Evolutionary conservation across 2,888 invertebrate genomes (phyloP).

Genomic region (Stegophylla sp.): DNA sequence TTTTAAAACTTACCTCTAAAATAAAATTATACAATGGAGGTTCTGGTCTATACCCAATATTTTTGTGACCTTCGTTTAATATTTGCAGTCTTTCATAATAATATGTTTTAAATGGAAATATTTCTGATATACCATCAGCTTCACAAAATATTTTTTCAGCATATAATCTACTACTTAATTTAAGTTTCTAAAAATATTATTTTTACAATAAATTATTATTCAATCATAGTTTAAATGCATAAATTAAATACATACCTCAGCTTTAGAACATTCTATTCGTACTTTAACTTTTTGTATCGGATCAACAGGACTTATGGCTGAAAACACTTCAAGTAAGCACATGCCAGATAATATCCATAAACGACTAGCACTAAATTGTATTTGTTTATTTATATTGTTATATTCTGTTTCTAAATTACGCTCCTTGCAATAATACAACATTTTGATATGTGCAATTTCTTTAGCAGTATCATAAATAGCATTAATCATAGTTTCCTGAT

Average conservation of each 20-base stretch:
- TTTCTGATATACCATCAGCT: conserved; percentile 13
- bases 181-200: conserved; percentile 23
- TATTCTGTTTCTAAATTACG: background rate
- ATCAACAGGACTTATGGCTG: conserved; percentile 23
- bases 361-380: conserved; percentile 28
- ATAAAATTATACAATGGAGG: conserved; percentile 38
- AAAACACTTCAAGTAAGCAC: conserved; percentile 45
- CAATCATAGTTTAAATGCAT: background rate
- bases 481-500: conserved; percentile 6
- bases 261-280: conserved; percentile 5
- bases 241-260: conserved; percentile 14
- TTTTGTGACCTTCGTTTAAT: background rate
- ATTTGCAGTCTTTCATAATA: conserved; percentile 1
- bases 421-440: background rate
- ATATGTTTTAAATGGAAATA: conserved; percentile 36
- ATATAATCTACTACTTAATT: conserved; percentile 26
- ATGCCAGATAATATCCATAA: conserved; percentile 49
- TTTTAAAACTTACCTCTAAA: conserved; percentile 27
- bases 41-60: conserved; percentile 41
- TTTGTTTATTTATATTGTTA: conserved; percentile 9
- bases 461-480: conserved; percentile 50
- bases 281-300: conserved; percentile 38
- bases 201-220: background rate
- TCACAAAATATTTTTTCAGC: conserved; percentile 44
- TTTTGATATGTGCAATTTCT: background rate